Evolutionary conservation across 2,113 vertebrate species (phyloP), one percentile per base, ranked within the genome.

Genomic region (Laterallus jamaicensis): DNA sequence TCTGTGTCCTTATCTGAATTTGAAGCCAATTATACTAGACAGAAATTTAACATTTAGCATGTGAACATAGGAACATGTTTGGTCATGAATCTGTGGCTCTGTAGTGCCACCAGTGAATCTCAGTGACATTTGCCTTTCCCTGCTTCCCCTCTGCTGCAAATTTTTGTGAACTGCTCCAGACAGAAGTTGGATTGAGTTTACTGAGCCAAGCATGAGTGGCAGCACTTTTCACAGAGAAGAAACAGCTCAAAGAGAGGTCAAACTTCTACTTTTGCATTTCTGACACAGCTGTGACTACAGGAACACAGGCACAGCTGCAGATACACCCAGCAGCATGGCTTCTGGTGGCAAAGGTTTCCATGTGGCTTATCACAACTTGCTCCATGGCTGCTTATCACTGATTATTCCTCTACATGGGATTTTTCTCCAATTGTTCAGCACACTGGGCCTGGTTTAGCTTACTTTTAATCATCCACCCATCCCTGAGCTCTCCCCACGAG

Each of bases 371-470:
- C 59, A 14, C 2, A 3, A 4, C 39, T 71, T 71, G 22, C 49
- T 66, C 54, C 2, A 0, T 0, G 1, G 22, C 37, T 17, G 17
- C 62, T 91, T 70, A 55, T 18, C 3, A 0, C 31, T 47, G 40
- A 32, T 69, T 89, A 63, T 47, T 63, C 8, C 75, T 47, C 29
- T 44, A 32, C 17, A 14, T 12, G 28, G 15, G 37, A 42, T 13
- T 91, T 91, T 84, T 26, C 52, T 70, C 29, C 18, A 14, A 31
- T 28, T 35, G 10, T 50, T 84, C 42, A 29, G n/a, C 44, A 35
- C 31, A 15, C 24, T 22, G 2, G 39, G 15, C 22, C 50, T 32
- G 42, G 6, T 39, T 76, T 50, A 50, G 25, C 15, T 70, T 62
- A 42, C 52, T 86, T 87, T 54, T 49, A 84, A 77, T 31, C 42